Evolutionary conservation across 1,140 invertebrate species (phyloP).

Genomic region (Psilanteris sp.): DNA sequence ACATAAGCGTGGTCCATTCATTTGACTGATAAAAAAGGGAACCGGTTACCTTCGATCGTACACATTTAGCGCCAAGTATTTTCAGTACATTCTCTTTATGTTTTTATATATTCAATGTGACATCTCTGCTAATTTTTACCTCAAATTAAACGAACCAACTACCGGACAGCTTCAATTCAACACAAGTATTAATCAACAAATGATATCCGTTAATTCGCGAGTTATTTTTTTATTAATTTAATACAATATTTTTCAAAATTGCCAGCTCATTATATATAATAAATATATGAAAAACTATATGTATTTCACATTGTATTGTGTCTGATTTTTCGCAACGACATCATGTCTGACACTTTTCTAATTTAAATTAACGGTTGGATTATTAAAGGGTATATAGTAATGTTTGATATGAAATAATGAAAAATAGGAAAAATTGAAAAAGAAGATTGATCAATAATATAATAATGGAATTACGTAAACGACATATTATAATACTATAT

Average conservation of each 20-base stretch:
- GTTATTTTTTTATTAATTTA: slow-evolving; percentile 21
- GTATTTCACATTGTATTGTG: too few relatives aligned
- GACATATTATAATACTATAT: too few relatives aligned
- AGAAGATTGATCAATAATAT: too few relatives aligned
- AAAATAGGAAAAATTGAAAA: too few relatives aligned
- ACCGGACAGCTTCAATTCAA: slow-evolving; percentile 35
- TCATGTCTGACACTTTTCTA: too few relatives aligned
- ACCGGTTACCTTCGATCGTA: slow-evolving; percentile 53
- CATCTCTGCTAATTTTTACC: slow-evolving; percentile 38
- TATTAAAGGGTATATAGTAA: too few relatives aligned
- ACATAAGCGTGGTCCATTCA: slow-evolving; percentile 38
- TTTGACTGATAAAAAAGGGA: slow-evolving; percentile 44
- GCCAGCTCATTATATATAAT: not conserved
- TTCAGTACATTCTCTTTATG: slow-evolving; percentile 45
- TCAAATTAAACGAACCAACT: slow-evolving; percentile 43
- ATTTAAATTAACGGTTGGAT: too few relatives aligned
- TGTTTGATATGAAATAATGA: too few relatives aligned
- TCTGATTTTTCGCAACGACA: too few relatives aligned
- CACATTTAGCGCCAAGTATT: slow-evolving; percentile 39
- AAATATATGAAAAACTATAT: too few relatives aligned
- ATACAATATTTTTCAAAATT: slow-evolving; percentile 4
- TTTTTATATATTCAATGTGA: slow-evolving; percentile 18
- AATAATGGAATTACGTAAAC: too few relatives aligned
- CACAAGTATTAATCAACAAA: too few relatives aligned
- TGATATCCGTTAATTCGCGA: slow-evolving; percentile 23